Base-by-base conservation (phyloP, 2,797 vertebrate species). In the Sebastes cheni region DNA sequence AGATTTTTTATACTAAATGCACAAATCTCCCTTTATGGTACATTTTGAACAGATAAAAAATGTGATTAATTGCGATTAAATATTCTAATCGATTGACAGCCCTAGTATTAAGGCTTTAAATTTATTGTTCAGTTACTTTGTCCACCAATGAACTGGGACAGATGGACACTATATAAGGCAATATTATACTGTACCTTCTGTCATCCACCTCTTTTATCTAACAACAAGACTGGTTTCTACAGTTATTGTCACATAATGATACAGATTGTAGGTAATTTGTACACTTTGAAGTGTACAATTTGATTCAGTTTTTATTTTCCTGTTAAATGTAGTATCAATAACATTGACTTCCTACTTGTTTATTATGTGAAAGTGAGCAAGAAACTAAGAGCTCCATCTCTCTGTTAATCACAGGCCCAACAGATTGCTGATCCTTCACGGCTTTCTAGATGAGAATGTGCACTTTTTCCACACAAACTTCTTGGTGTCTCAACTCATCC, bases 391-490 rank as follows among this genome's bases (percentile, higher is more conserved):
- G 2, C 2, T 65, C 1, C 11, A 0, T 82, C 9, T 79, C 59
- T 88, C n/a, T 79, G 14, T 54, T 58, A 29, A 20, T 6, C 23
- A 52, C 88, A 99, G 98, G 94, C 98, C 98, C 86, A 98, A 99
- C 93, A 97, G 98, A 81, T 90, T 99, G 91, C 94, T 99, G 87
- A 99, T 99, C 90, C 96, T 99, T 79, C 98, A 99, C 12, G 98
- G 98, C 39, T 99, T 99, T 92, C 96, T 99, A 55, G 98, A 99
- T 77, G 98, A 99, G 93, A 99, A 99, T 2, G 98, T 99, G 93
- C 98, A 99, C 96, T 99, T 99, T 96, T 99, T 99, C 92, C 98
- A 99, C 95, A 99, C 98, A 16, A 99, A 98, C 91, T 99, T 98
- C 94, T 95, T 99, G 76, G 97, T 99, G 73, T 98, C 98, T 54